Evolutionary conservation across 1,140 invertebrate genomes (phyloP), one percentile per base, ranked within the genome.

Genomic region (Pseudoatta argentina): DNA sequence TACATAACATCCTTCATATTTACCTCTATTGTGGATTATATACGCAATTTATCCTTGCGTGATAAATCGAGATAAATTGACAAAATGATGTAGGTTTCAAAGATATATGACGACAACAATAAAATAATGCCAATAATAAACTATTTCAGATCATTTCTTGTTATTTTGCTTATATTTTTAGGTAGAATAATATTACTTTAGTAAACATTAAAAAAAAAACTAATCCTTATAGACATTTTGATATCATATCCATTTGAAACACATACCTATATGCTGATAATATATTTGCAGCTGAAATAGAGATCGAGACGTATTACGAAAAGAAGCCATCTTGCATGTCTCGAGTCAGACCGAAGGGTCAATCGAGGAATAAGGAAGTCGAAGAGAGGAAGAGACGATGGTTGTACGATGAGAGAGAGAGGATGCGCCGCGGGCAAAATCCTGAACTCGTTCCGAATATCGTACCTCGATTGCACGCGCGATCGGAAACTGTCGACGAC

Each of bases 401-500:
- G 48, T 51, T 69, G 66, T 44, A 27, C n/a, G 48, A 24, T 53
- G 21, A 75, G 18, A 2, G 2, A 2, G 2, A 27, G n/a, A 59
- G 61, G 64, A 76, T 34, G 72, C 79, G 79, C 67, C 61, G 57
- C 73, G 48, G n/a, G 75, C 63, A 81, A 85, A 91, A 90, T 85
- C 61, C 51, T 59, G 73, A 88, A 88, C 67, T 91, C 89, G 89
- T 86, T 51, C 59, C 66, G 89, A 91, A 91, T 88, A 91, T 91
- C 71, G 85, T 66, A 73, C 64, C 55, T 75, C 61, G 89, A 88
- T 91, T 73, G 78, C 86, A 86, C 82, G 82, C 78, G 83, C 76
- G 89, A 88, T 91, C 86, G 86, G 86, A 88, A 89, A 91, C 81
- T 91, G 79, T 91, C 89, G 87, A 87, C 87, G 87, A 91, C 87